Evolutionary conservation across 1,140 invertebrate genomes (phyloP), one percentile per base, ranked within the genome.

Genomic region (Platyscapa corneri): DNA sequence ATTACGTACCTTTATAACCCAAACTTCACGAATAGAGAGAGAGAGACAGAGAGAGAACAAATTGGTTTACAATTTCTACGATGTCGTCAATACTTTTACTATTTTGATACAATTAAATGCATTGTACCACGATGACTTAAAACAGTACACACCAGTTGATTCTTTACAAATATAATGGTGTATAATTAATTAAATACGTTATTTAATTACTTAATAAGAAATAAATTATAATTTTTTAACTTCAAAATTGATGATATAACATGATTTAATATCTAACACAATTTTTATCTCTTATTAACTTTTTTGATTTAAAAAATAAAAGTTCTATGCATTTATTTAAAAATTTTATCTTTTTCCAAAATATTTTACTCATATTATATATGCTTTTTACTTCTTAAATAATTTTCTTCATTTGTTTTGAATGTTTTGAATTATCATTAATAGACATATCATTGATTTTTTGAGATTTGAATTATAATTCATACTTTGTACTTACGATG

Each of bases 1-100:
- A 92, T 91, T 90, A 88, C 87, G 88, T 87, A 87, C 89, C 88
- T 89, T 88, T 83, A 80, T 72, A 86, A 67, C 70, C 74, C 75
- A 79, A 65, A n/a, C 67, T 32, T 30, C 80, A 60, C 80, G 64
- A 72, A 72, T 82, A 78, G 32, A 60, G 30, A 77, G 3, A 30
- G 34, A 79, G 56, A 79, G 8, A 64, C 14, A 76, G 42, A 30
- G 30, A 64, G 53, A 3, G 39, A 56, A 20, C 46, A 46, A 39
- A 81, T 81, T 85, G 56, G 70, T 37, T 85, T 85, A 80, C 67
- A 32, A 64, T 30, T 39, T 64, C 20, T n/a, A 18, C 18, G 18
- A 32, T 34, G 56, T 37, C 39, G 7, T 60, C n/a, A 49, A 65
- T 20, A 8, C 27, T 74, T n/a, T 74, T 42, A 74, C 27, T 42